A percentile compares a stretch with the other conserved stretches of the same genome.
Conservation (phyloP, 2,113 vertebrate genomes). For the Lampris megalopsis region DNA sequence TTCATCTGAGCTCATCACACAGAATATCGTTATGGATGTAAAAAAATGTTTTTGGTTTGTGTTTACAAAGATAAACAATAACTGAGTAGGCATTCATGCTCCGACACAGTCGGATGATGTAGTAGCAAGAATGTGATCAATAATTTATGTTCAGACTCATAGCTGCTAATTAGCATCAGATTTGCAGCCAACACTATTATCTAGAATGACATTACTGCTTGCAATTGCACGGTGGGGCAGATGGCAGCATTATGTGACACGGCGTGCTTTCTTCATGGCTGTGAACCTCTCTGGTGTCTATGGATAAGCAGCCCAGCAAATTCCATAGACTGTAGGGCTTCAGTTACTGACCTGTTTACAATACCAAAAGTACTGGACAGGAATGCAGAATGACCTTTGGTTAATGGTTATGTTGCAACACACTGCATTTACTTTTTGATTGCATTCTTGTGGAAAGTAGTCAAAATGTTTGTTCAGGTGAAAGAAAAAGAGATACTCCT, state of each 20-base stretch:
- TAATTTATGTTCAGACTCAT: slow-evolving; percentile 32
- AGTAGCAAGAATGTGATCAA: slow-evolving; percentile 18
- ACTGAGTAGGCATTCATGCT: slow-evolving; percentile 28
- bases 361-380: slow-evolving; percentile 1
- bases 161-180: slow-evolving; percentile 37
- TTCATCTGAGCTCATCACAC: slow-evolving; percentile 34
- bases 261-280: slow-evolving; percentile 32
- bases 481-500: too few relatives aligned
- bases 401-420: neutral
- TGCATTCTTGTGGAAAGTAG: slow-evolving; percentile 1
- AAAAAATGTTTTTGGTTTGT: neutral
- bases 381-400: slow-evolving; percentile 5
- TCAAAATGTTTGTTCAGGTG: slow-evolving; percentile 10
- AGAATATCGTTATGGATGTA: neutral
- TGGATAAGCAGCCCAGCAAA: slow-evolving; percentile 9
- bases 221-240: slow-evolving; percentile 31
- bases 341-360: neutral
- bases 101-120: slow-evolving; percentile 20
- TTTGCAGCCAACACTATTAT: neutral
- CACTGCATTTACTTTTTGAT: slow-evolving; percentile 17
- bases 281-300: slow-evolving; percentile 28
- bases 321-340: neutral
- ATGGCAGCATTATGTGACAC: slow-evolving; percentile 36
- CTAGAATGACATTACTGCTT: slow-evolving; percentile 17
- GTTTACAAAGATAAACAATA: slow-evolving; percentile 8